Percentiles rank a stretch among this genome's conserved stretches.
Evolutionary conservation across 1,140 invertebrate genomes (phyloP).

Genomic region (Drosophila watanabei): DNA sequence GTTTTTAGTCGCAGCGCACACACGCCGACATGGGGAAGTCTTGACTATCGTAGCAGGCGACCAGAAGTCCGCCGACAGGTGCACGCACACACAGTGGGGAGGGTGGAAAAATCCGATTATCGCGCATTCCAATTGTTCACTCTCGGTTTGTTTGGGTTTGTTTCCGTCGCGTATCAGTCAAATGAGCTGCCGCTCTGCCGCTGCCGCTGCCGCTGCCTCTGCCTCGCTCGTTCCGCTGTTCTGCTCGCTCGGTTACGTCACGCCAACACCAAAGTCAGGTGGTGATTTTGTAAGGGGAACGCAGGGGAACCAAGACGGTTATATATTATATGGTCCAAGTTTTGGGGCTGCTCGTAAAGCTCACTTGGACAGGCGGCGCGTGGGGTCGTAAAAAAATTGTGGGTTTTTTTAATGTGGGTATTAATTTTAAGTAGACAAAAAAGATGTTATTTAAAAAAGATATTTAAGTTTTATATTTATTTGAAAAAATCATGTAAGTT

Average conservation of each 20-base stretch:
- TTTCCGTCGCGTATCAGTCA: conserved; percentile 36
- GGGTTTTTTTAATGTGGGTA: background rate
- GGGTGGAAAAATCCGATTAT: conserved; percentile 47
- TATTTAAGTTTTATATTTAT: background rate
- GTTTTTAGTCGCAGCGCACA: conserved; percentile 71
- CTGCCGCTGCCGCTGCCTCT: background rate
- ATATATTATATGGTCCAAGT: background rate
- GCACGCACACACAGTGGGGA: conserved; percentile 11
- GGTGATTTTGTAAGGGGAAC: conserved; percentile 11
- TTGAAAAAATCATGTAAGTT: too few relatives aligned
- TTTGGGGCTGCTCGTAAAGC: conserved; percentile 1
- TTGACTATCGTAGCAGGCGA: conserved; percentile 76
- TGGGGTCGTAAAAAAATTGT: too few relatives aligned
- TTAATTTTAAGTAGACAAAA: background rate
- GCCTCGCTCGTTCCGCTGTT: conserved; percentile 22
- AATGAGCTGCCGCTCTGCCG: conserved; percentile 15
- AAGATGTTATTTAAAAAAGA: background rate
- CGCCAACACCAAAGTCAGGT: conserved; percentile 14
- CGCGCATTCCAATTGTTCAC: conserved; percentile 29
- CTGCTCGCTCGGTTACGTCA: conserved; percentile 51
- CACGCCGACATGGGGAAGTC: conserved; percentile 85
- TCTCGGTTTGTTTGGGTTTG: conserved; percentile 13
- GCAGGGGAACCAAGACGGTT: conserved; percentile 3
- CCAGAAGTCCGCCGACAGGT: conserved; percentile 47
- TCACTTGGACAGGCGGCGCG: background rate